Percentiles rank a stretch among this genome's conserved stretches.
These are phyloP conservation scores for Caligus rogercresseyi DNA, from an alignment of 1,140 invertebrate species.

Conservation along the genomic window DNA sequence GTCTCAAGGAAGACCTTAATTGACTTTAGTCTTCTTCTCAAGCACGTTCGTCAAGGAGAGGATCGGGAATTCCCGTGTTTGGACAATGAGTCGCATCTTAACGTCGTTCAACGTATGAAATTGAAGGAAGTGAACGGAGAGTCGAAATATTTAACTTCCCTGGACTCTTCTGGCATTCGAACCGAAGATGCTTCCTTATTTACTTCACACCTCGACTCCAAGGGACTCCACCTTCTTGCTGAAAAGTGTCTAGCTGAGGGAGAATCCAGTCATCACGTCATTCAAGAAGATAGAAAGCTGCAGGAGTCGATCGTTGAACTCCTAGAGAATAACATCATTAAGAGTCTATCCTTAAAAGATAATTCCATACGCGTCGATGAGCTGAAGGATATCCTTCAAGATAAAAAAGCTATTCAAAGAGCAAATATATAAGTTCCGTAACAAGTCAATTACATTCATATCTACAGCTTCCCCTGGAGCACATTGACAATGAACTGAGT, in stretches of 20 bases:
- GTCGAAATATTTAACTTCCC: background rate
- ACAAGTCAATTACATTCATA: background rate
- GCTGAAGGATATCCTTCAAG: background rate
- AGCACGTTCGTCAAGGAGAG: background rate
- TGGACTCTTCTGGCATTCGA: background rate
- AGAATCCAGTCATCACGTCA: background rate
- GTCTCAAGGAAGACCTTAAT: background rate
- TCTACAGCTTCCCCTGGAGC: background rate
- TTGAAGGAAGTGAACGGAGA: background rate
- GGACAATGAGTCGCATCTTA: background rate
- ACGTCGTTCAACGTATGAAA: background rate
- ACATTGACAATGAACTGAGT: background rate
- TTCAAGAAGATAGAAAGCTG: background rate
- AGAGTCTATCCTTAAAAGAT: background rate
- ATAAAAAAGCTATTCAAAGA: background rate
- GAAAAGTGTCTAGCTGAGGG: background rate
- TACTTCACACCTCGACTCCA: background rate
- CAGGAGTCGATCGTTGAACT: background rate
- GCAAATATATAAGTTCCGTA: background rate
- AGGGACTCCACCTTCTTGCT: background rate
- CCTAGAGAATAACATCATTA: background rate
- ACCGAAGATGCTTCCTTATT: background rate
- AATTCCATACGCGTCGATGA: background rate
- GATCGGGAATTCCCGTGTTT: background rate
- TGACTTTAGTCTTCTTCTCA: background rate